Base-by-base conservation (phyloP, 2,113 vertebrate genomes). In the Gallinago paraguaiae region DNA sequence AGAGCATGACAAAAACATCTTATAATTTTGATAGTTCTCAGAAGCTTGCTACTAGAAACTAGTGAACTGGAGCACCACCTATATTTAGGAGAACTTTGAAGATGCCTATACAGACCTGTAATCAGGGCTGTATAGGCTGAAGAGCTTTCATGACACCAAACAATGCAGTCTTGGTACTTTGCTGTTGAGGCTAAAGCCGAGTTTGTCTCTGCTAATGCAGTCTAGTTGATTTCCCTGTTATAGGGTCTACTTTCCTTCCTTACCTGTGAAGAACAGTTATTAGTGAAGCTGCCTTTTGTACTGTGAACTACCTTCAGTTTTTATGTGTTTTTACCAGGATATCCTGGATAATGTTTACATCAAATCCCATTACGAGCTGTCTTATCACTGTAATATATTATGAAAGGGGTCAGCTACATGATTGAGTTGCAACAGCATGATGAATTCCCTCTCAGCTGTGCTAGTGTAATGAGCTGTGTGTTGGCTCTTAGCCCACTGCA, bases 71-170 rank as follows among this genome's bases (percentile, higher is more conserved):
- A 37, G 3, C 35, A 7, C 7, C 3, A 17, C 7, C 4, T 28
- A 53, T 28, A 59, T 70, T 33, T 16, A 56, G 4, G 2, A 5
- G 3, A 59, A 3, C 0, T 75, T 46, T 59, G 67, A 45, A 11
- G 15, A 43, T 1, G 0, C 4, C 1, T 80, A 12, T 23, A 50
- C 13, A 60, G 16, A 56, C 4, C 3, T 71, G 7, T 35, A 82
- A 50, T 4, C 2, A 53, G 20, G n/a, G 1, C 28, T 43, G 10
- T 50, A 25, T 4, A 50, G 23, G 5, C 16, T 77, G 37, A 68
- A 85, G 37, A 67, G 8, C 3, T 59, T 18, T 77, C 27, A 24
- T 37, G 24, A 56, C 13, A 35, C 2, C 18, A 69, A 24, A 41
- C 6, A 53, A 2, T 35, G 17, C 5, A 64, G 15, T 4, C 17